phyloP scores from a whole-genome alignment of 2,113 vertebrate species.

The Macaca mulatta region DNA sequence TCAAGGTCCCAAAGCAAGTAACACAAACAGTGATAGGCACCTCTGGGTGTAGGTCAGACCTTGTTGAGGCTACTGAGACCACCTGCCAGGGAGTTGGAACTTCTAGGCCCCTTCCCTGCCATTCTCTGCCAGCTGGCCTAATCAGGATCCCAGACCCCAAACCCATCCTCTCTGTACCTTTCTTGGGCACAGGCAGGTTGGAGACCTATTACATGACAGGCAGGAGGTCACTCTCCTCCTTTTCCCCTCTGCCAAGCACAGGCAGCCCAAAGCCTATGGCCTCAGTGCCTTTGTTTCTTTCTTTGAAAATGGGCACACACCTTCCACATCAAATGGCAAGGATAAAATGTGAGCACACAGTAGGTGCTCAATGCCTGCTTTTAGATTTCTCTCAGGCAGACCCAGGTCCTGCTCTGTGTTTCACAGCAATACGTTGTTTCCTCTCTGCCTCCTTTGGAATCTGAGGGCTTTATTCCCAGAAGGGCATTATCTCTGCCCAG shows the following conservation, averaged over 20 bases:
- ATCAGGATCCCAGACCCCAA: neutral
- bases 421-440: neutral
- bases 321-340: neutral
- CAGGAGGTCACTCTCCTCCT: neutral
- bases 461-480: neutral
- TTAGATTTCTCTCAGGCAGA: neutral
- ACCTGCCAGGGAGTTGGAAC: accelerated
- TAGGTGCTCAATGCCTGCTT: neutral
- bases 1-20: neutral
- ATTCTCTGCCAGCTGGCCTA: neutral
- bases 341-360: neutral
- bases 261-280: neutral
- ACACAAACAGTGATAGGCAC: neutral
- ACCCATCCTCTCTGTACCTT: neutral
- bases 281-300: neutral
- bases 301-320: neutral
- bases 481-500: neutral
- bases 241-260: neutral
- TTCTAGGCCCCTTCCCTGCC: neutral
- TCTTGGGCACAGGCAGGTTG: neutral
- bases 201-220: neutral
- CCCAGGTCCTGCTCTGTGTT: neutral
- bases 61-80: neutral
- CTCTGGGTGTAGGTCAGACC: neutral
- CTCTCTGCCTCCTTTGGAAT: neutral